Evolutionary conservation across 2,888 invertebrate genomes (phyloP), one percentile per base, ranked within the genome.

Genomic region (Panzeria rudis): DNA sequence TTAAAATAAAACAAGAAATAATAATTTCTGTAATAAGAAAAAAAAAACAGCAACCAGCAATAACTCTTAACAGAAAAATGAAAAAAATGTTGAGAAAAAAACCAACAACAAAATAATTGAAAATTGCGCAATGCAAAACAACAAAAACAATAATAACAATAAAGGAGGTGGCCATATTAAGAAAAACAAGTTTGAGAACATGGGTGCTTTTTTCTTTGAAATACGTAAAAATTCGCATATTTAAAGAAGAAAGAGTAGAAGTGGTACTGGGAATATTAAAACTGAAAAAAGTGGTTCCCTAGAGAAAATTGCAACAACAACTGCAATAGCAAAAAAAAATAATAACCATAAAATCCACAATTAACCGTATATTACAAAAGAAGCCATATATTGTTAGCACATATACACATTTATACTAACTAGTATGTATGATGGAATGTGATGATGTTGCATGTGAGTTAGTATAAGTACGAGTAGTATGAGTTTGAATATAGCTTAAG

Each of bases 121-220:
- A 90, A 90, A 90, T 91, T 91, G 90, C 91, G 89, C 90, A 90
- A 90, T 91, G 90, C 91, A 56, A 71, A 59, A 59, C 54, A 71
- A 29, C 54, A 56, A 47, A 29, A 80, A 25, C 50, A 84, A 77
- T 68, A 72, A 78, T 69, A 68, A 54, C 69, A 68, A 84, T 61
- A 54, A 72, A 79, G 76, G 71, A 83, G 86, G 83, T 76, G 79
- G 83, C 71, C 25, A 64, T 47, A 82, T 29, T 47, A 76, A 71
- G 59, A 25, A 75, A 38, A 83, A 7, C 62, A 61, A 64, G 61
- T 23, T 66, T 71, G 38, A 38, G 35, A 25, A 61, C 20, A 11
- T 54, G 64, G 61, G 11, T 41, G 50, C 38, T 11, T 52, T 64
- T 25, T 0, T 11, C n/a, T 20, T 0, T 29, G 8, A 15, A 23